Conservation (phyloP, 2,113 vertebrate species). For the Archocentrus centrarchus region DNA sequence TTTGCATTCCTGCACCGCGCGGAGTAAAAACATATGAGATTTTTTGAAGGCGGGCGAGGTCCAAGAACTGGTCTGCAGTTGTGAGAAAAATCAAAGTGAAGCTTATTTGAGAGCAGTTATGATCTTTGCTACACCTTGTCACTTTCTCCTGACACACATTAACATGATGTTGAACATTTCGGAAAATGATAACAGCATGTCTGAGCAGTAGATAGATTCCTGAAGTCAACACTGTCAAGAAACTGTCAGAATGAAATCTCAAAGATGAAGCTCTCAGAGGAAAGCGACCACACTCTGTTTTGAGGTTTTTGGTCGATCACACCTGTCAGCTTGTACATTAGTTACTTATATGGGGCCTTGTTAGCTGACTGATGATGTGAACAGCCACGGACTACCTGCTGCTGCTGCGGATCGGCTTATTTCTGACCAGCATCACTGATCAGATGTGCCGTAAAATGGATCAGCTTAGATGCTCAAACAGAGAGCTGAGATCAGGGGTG, state of each 20-base stretch:
- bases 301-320: conserved; percentile 61
- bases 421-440: conserved; percentile 13
- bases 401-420: conserved; percentile 12
- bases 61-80: background rate
- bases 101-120: conserved; percentile 12
- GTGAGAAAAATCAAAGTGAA: conserved; percentile 8
- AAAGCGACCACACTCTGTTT: conserved; percentile 44
- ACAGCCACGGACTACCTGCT: conserved; percentile 23
- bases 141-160: conserved; percentile 47
- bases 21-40: background rate
- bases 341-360: conserved; percentile 38
- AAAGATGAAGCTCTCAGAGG: conserved; percentile 56
- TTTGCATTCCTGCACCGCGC: fast-evolving
- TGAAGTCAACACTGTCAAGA: conserved; percentile 56
- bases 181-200: conserved; percentile 33
- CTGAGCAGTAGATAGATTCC: conserved; percentile 42
- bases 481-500: conserved; percentile 46
- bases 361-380: conserved; percentile 54
- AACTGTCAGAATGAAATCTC: conserved; percentile 56
- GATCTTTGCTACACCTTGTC: conserved; percentile 51
- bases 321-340: conserved; percentile 58
- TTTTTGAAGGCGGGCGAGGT: background rate
- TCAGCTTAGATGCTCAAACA: conserved; percentile 23
- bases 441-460: conserved; percentile 13
- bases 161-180: conserved; percentile 51